phyloP scores from a whole-genome alignment of 53 echinoderm and acorn worm genomes.

The Actinopyga echinites region DNA sequence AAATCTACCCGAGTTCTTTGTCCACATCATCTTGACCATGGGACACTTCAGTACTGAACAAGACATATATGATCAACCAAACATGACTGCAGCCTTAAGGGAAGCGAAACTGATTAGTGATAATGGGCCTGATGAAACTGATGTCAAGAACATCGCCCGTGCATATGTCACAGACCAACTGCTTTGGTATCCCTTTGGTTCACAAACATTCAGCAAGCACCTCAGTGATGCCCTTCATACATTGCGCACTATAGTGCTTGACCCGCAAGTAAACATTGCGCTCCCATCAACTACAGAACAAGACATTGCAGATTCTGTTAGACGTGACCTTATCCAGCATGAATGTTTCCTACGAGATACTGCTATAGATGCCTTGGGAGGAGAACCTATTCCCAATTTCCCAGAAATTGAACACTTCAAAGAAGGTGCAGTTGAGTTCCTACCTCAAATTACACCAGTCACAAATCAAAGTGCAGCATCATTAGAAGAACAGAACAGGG shows the following conservation, averaged over 20 bases:
- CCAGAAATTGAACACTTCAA: background rate
- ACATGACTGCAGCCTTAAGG: slow-evolving; percentile 38
- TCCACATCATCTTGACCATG: slow-evolving; percentile 43
- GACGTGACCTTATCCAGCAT: background rate
- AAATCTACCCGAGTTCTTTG: slow-evolving; percentile 39
- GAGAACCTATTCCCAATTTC: slow-evolving; percentile 5
- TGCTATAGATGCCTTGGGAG: slow-evolving; percentile 13
- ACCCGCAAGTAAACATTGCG: background rate
- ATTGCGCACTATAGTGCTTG: slow-evolving; percentile 31
- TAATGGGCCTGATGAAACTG: slow-evolving; percentile 4
- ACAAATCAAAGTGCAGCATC: background rate
- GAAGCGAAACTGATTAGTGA: background rate
- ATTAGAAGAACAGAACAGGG: background rate
- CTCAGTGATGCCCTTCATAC: slow-evolving; percentile 37
- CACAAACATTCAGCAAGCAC: slow-evolving; percentile 41
- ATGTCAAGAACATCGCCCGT: slow-evolving; percentile 29
- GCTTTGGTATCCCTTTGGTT: slow-evolving; percentile 44
- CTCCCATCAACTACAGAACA: background rate
- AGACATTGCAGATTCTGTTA: background rate
- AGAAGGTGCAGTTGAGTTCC: slow-evolving; percentile 10
- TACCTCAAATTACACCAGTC: background rate
- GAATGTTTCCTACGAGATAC: slow-evolving; percentile 18
- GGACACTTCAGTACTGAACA: slow-evolving; percentile 40
- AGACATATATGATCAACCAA: slow-evolving; percentile 45
- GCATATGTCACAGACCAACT: slow-evolving; percentile 42